These are phyloP conservation scores for Tolypeutes matacus DNA, from an alignment of 2,797 vertebrate genomes.

Conservation along the genomic window DNA sequence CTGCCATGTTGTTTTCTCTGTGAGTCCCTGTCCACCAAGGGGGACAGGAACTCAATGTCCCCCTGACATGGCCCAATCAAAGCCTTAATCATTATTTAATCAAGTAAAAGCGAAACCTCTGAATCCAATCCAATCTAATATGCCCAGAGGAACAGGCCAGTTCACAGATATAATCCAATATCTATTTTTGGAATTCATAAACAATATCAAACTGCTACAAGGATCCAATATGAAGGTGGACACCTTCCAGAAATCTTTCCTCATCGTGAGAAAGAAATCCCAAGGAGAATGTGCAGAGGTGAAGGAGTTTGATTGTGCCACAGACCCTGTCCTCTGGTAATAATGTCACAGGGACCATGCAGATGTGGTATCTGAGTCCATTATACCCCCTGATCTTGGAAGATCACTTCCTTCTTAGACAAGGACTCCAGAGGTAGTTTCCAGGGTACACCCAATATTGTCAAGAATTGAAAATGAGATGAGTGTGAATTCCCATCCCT, in stretches of 20 bases:
- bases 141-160: too few species aligned
- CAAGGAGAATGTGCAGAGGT: neutral
- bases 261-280: neutral
- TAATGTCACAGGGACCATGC: neutral
- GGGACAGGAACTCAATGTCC: too few species aligned
- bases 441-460: neutral
- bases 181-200: too few species aligned
- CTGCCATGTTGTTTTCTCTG: too few species aligned
- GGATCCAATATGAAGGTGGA: neutral
- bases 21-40: too few species aligned
- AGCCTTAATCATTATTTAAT: too few species aligned
- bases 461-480: slow-evolving; percentile 55
- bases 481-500: slow-evolving; percentile 19
- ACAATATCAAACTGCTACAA: too few species aligned
- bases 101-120: too few species aligned
- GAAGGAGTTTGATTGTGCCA: neutral
- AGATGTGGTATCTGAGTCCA: neutral
- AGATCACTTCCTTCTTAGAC: neutral
- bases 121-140: too few species aligned
- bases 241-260: slow-evolving; percentile 2
- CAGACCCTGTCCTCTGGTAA: neutral
- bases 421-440: neutral
- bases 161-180: too few species aligned
- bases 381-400: neutral
- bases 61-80: too few species aligned